Percentiles rank a stretch among this genome's conserved stretches.
Evolutionary conservation across 2,797 vertebrate genomes (phyloP).

Genomic region (Sebastolobus alascanus): DNA sequence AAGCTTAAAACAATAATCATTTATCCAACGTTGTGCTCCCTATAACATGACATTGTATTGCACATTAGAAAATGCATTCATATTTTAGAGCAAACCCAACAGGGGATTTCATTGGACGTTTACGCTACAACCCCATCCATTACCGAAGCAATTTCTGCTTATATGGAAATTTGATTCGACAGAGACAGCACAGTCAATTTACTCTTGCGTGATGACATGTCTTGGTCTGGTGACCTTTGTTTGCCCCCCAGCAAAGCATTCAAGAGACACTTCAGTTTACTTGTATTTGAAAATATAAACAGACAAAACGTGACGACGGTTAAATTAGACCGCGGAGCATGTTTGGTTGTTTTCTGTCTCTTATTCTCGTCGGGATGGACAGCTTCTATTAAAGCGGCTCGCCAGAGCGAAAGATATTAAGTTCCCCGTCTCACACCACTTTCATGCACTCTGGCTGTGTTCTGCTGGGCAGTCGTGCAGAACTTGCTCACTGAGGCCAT

Average conservation of each 20-base stretch:
- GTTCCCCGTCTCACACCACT: conserved; percentile 64
- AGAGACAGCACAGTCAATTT: conserved; percentile 39
- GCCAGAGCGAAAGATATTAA: conserved; percentile 68
- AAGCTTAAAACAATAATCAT: conserved; percentile 25
- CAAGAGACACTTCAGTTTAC: conserved; percentile 13
- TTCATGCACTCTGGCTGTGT: conserved; percentile 67
- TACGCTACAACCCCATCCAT: conserved; percentile 28
- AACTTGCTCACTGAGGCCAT: conserved; percentile 70
- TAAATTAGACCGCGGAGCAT: conserved; percentile 40
- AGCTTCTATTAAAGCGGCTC: conserved; percentile 70
- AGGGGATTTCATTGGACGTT: conserved; percentile 24
- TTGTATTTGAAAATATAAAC: conserved; percentile 47
- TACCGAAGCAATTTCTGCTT: conserved; percentile 42
- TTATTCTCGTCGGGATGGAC: conserved; percentile 57
- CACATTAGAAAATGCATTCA: conserved; percentile 38
- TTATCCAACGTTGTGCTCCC: conserved; percentile 32
- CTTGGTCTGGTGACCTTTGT: conserved; percentile 40
- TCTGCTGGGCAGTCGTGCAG: conserved; percentile 66
- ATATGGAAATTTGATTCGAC: conserved; percentile 49
- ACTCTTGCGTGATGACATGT: conserved; percentile 15
- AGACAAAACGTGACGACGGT: conserved; percentile 35
- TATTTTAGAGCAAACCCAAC: conserved; percentile 42
- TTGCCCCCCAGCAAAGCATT: conserved; percentile 14
- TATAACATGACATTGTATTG: conserved; percentile 32
- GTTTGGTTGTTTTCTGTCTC: conserved; percentile 54